These are phyloP conservation scores for Proteles cristata DNA, from an alignment of 2,113 vertebrate genomes.

Conservation along the genomic window DNA sequence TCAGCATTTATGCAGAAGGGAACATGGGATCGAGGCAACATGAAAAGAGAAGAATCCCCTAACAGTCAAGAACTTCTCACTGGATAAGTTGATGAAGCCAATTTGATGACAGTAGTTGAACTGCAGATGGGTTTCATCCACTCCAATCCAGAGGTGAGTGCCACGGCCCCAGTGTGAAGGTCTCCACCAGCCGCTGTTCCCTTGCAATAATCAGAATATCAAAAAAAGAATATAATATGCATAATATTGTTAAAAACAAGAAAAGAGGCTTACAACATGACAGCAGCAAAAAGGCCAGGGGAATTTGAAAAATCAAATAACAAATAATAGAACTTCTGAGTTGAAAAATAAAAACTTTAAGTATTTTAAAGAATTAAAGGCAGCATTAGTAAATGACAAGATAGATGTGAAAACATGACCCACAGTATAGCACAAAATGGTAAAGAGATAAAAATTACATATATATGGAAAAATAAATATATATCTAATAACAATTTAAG, in stretches of 20 bases:
- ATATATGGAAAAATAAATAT: neutral
- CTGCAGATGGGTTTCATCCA: neutral
- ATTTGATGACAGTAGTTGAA: neutral
- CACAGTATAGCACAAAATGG: neutral
- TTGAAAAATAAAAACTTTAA: neutral
- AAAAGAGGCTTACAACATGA: neutral
- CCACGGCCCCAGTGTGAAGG: neutral
- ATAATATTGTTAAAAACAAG: neutral
- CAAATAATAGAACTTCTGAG: neutral
- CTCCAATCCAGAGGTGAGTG: neutral
- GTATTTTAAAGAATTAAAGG: neutral
- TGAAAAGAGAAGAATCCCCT: neutral
- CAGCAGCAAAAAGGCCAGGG: neutral
- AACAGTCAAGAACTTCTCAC: neutral
- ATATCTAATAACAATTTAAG: neutral
- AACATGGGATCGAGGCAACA: rapidly evolving
- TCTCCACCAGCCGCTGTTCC: neutral
- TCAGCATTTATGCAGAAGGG: neutral
- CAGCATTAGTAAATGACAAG: neutral
- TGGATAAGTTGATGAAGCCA: neutral
- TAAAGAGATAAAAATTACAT: neutral
- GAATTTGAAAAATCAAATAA: neutral
- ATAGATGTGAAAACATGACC: neutral
- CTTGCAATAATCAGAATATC: neutral
- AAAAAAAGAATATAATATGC: neutral